Evolutionary conservation across 2,113 vertebrate species (phyloP), one percentile per base, ranked within the genome.

Genomic region (Dinomys branickii): DNA sequence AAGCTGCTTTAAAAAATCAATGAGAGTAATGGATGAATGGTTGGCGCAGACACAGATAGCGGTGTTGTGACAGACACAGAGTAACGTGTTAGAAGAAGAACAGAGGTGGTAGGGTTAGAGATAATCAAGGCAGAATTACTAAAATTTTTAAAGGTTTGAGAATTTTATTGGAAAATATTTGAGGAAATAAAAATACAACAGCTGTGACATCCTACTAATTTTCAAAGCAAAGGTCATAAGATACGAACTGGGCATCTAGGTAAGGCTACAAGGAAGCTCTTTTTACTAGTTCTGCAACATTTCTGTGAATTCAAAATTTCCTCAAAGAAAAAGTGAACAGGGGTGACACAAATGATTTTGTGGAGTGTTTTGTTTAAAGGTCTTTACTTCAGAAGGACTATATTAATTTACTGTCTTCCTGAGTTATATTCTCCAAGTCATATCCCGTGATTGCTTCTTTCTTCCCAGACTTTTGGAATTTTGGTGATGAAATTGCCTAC

Each of bases 291-390:
- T 88, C 11, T 88, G 33, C 16, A 77, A 88, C 3, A 30, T 81
- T 92, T 58, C 65, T 80, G 0, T 78, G 87, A 80, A 87, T 50
- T 61, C 50, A 47, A 91, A 67, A 59, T 65, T 89, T 3, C 50
- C 84, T 94, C 61, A 78, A 92, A 87, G 81, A 67, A 88, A 88
- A 35, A 67, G 13, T 58, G 61, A 93, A 93, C 47, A 65, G 54
- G 16, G 16, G 10, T 30, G 16, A 65, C 13, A 58, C 58, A 20
- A 84, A 59, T 10, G 22, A 44, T 5, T 58, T 73, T 71, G 28
- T 7, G 52, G 19, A 86, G 54, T 7, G 75, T 58, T n/a, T 17
- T 71, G 4, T 44, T 81, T 91, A 85, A 41, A 33, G n/a, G 61
- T 28, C 17, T 88, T 81, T 35, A 38, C n/a, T 81, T 88, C 94